phyloP scores from a whole-genome alignment of 2,113 vertebrate species.

The Bambusicola thoracicus region DNA sequence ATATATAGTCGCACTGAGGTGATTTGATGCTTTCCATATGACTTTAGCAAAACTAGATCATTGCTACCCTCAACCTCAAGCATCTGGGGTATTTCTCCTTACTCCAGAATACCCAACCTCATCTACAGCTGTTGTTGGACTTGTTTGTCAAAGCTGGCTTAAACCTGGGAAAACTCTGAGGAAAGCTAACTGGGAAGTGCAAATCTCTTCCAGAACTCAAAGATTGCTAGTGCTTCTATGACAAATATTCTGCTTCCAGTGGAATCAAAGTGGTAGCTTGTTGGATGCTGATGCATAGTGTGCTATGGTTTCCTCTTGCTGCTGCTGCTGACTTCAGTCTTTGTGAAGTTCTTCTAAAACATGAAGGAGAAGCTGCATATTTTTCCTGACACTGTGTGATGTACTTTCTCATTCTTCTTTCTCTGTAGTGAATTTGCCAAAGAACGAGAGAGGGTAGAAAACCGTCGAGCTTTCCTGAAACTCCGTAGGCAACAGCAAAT shows the following conservation, averaged over 20 bases:
- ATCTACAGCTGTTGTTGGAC: neutral
- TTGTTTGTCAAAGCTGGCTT: neutral
- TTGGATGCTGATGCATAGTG: rapidly evolving
- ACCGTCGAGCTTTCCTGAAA: constrained; percentile 94
- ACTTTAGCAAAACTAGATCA: neutral
- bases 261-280: neutral
- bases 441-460: constrained; percentile 94
- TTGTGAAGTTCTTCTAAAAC: neutral
- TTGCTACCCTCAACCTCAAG: neutral
- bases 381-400: neutral
- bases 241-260: neutral
- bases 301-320: neutral
- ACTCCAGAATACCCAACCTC: neutral
- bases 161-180: neutral
- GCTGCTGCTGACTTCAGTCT: neutral
- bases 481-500: constrained; percentile 97
- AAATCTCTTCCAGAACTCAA: neutral
- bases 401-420: neutral
- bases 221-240: neutral
- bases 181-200: neutral
- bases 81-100: neutral
- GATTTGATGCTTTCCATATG: neutral
- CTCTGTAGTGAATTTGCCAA: constrained; percentile 91
- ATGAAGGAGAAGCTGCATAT: rapidly evolving
- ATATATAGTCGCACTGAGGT: no score